phyloP scores from a whole-genome alignment of 1,140 invertebrate genomes.

The Conus betulinus region DNA sequence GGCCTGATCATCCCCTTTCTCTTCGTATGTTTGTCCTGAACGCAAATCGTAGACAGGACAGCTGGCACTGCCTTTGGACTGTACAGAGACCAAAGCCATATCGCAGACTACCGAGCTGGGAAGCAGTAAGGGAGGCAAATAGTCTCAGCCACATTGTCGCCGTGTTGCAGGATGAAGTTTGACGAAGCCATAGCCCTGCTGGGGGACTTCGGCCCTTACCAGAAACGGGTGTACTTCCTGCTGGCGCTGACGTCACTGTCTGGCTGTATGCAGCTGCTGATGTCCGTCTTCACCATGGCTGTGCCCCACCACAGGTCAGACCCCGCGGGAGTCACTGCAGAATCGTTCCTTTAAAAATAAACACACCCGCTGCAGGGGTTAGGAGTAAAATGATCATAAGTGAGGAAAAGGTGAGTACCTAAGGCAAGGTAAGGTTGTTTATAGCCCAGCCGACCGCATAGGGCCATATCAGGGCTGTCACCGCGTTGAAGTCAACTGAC shows the following conservation, averaged over 20 bases:
- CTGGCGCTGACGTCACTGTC: conserved; percentile 21
- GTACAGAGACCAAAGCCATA: not conserved
- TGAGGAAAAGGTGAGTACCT: not conserved
- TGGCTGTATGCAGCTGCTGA: conserved; percentile 30
- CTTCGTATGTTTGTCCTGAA: not conserved
- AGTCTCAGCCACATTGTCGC: not conserved
- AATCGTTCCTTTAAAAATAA: not conserved
- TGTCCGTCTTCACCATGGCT: conserved; percentile 34
- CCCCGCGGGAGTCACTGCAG: not conserved
- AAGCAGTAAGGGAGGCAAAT: not conserved
- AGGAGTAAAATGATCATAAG: not conserved
- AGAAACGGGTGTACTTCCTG: conserved; percentile 40
- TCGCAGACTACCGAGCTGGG: not conserved
- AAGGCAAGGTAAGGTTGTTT: not conserved
- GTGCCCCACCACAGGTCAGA: conserved; percentile 25
- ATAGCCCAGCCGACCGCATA: no score
- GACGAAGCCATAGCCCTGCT: conserved; percentile 26
- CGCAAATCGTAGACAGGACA: no score
- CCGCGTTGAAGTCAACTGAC: no score
- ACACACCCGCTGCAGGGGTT: not conserved
- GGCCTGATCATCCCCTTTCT: not conserved
- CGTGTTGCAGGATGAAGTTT: conserved; percentile 30
- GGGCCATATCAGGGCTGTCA: no score
- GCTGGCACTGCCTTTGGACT: not conserved
- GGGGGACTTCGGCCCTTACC: conserved; percentile 39